Percentiles rank a stretch among this genome's conserved stretches.
Evolutionary conservation across 1,140 invertebrate species (phyloP).

Genomic region (Brachionus rotundiformis): DNA sequence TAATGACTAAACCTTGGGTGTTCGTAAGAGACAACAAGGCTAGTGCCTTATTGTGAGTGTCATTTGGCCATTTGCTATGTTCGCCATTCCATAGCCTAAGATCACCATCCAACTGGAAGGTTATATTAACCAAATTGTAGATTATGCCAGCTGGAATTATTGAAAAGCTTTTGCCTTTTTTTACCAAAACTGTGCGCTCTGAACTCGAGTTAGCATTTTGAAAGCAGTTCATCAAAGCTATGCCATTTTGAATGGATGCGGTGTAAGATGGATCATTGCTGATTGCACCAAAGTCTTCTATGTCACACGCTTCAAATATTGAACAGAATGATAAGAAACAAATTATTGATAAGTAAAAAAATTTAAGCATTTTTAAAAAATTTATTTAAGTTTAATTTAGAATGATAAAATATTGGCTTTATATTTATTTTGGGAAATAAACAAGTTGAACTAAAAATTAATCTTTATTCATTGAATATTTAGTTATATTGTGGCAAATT

Average conservation of each 20-base stretch:
- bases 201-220: neutral
- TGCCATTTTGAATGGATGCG: neutral
- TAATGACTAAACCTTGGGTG: constrained; percentile 15
- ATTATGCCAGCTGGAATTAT: neutral
- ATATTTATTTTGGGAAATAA: too few species aligned
- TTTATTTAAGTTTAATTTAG: too few species aligned
- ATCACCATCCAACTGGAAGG: constrained; percentile 19
- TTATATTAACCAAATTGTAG: neutral
- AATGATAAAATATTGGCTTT: too few species aligned
- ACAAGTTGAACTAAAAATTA: too few species aligned
- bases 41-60: neutral
- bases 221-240: constrained; percentile 4
- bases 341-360: neutral
- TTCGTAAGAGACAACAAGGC: neutral
- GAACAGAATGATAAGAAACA: neutral
- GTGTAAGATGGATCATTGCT: neutral
- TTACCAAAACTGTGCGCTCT: neutral
- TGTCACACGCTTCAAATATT: neutral
- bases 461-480: too few species aligned
- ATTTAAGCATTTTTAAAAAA: neutral
- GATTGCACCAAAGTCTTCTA: neutral
- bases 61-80: constrained; percentile 14
- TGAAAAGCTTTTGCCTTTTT: constrained; percentile 17
- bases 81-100: neutral
- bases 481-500: too few species aligned